Conservation (phyloP, 2,888 invertebrate species). For the Colletes collaris region DNA sequence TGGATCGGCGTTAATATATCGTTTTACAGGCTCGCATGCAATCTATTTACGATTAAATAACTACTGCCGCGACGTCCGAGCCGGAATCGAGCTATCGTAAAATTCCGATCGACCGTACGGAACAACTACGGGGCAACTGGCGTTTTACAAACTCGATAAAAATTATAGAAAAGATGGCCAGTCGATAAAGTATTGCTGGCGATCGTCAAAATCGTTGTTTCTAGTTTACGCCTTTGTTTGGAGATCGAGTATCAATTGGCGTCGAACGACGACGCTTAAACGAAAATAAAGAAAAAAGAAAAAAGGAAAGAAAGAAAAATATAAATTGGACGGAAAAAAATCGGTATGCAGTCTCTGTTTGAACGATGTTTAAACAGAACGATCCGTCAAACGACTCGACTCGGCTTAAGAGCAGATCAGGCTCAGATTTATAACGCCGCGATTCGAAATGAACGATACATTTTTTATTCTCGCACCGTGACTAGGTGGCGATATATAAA, state of each 20-base stretch:
- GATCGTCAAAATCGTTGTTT: background rate
- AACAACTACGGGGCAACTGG: background rate
- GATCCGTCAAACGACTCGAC: slow-evolving; percentile 65
- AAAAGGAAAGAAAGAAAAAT: background rate
- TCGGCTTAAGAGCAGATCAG: slow-evolving; percentile 64
- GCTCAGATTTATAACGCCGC: slow-evolving; percentile 64
- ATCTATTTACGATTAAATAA: slow-evolving; percentile 55
- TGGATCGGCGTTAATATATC: slow-evolving; percentile 61
- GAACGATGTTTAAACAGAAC: slow-evolving; percentile 52
- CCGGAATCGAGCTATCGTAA: slow-evolving; percentile 13
- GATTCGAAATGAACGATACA: slow-evolving; percentile 59
- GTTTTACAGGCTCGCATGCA: slow-evolving; percentile 57
- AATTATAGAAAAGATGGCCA: background rate
- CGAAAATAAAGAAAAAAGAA: background rate
- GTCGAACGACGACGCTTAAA: background rate
- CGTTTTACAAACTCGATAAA: background rate
- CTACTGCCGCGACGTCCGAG: slow-evolving; percentile 13
- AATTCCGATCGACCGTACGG: slow-evolving; percentile 15
- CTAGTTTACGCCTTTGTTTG: background rate
- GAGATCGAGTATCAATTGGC: slow-evolving; percentile 34
- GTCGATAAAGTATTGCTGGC: background rate
- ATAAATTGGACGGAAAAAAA: background rate
- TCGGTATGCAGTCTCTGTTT: slow-evolving; percentile 39
- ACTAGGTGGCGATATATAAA: slow-evolving; percentile 31
- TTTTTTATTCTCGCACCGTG: slow-evolving; percentile 52